A percentile compares a stretch with the other conserved stretches of the same genome.
Evolutionary conservation across 2,797 vertebrate species (phyloP).

Genomic region (Leuciscus waleckii): DNA sequence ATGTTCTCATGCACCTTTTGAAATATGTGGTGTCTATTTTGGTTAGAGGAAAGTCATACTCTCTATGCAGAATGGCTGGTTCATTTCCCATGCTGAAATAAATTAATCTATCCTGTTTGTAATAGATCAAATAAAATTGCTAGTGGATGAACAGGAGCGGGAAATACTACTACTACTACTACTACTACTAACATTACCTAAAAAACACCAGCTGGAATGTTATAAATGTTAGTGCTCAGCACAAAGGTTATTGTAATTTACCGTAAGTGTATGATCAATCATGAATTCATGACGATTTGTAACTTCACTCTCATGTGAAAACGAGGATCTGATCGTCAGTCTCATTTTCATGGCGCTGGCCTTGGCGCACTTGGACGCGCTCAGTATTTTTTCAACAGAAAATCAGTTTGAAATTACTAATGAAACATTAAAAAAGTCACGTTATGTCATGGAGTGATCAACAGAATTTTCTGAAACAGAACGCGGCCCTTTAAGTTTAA

Average conservation of each 20-base stretch:
- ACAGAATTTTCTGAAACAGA: not conserved
- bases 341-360: not conserved
- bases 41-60: not conserved
- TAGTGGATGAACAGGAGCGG: slow-evolving; percentile 3
- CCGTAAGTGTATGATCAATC: slow-evolving; percentile 19
- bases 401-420: slow-evolving; percentile 5
- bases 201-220: not conserved
- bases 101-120: slow-evolving; percentile 32
- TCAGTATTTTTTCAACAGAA: slow-evolving; percentile 3
- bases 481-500: not conserved
- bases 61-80: not conserved
- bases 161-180: slow-evolving; percentile 28
- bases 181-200: not conserved
- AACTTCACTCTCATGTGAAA: slow-evolving; percentile 18
- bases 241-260: slow-evolving; percentile 6
- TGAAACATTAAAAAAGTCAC: slow-evolving; percentile 8
- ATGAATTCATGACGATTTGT: not conserved
- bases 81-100: not conserved
- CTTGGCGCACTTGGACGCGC: not conserved
- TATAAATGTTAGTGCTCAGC: slow-evolving; percentile 6
- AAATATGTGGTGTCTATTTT: not conserved
- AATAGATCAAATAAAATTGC: slow-evolving; percentile 33
- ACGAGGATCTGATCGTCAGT: not conserved
- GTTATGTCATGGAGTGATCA: not conserved
- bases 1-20: slow-evolving; percentile 11